Base-by-base conservation (phyloP, 2,797 vertebrate species). In the Lemur catta region DNA sequence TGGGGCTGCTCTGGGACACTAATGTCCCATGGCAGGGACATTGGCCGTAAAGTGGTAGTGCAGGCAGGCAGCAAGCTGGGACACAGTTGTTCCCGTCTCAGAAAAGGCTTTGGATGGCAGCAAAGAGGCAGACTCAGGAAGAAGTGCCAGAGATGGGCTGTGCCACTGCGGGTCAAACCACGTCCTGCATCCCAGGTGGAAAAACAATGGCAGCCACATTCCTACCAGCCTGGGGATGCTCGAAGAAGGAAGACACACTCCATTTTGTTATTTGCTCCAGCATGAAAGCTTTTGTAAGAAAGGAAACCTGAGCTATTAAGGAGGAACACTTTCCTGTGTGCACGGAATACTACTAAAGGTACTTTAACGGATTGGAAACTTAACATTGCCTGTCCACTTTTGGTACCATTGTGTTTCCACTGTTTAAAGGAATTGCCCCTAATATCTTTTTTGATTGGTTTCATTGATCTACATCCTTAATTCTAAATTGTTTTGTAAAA, bases 401-500 rank as follows among this genome's bases (percentile, higher is more conserved):
- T 84, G 74, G 38, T 33, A 65, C 6, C 18, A 28, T 30, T 71
- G 28, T 69, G 26, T 80, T 76, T 82, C 63, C 76, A 2, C 33
- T 43, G 75, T 89, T 86, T 20, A 63, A 85, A 96, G 2, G 72
- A 75, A 72, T 86, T 82, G 46, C 11, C 18, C 33, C 2, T 8
- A 1, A 2, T 74, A 38, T 52, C 55, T 33, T 46, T 78, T 84
- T 26, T 69, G 17, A 3, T 91, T 91, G 65, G 12, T 55, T 80
- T 93, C 71, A 89, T 79, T 86, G 50, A 79, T 80, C 35, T 43
- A 65, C 12, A 89, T 80, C 12, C 76, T 86, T 78, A 67, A 76
- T 84, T 91, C 85, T 75, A 71, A 82, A 75, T 74, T 26, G 9
- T 79, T 94, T 92, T 86, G 12, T 48, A 52, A 72, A 95, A 74